These are phyloP conservation scores for Tympanuchus pallidicinctus DNA, from an alignment of 2,113 vertebrate species.

Conservation along the genomic window DNA sequence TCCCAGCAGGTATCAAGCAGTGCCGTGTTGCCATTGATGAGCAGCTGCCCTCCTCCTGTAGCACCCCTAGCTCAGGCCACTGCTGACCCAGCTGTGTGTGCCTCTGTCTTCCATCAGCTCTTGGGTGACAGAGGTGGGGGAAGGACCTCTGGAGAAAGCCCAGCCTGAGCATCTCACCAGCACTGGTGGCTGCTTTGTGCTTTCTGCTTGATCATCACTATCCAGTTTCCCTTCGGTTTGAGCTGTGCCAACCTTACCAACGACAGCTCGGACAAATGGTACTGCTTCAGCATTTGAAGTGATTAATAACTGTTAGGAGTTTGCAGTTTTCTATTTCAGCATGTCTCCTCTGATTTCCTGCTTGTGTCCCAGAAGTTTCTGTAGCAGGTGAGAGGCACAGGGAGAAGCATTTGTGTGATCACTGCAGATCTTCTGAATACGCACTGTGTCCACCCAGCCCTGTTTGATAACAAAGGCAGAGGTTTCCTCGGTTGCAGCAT, in stretches of 20 bases:
- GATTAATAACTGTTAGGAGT: not conserved
- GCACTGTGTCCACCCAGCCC: not conserved
- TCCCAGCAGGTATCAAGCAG: not conserved
- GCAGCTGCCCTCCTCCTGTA: not conserved
- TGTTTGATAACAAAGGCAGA: not conserved
- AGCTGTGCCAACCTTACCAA: slow-evolving; percentile 7
- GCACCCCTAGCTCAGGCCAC: not conserved
- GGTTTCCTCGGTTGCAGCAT: not conserved
- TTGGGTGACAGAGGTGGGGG: not conserved
- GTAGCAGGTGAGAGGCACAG: not conserved
- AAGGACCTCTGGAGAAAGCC: not conserved
- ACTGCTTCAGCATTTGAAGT: not conserved
- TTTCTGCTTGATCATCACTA: not conserved
- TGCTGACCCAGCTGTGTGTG: not conserved
- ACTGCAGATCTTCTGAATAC: not conserved
- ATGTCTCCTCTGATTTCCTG: not conserved
- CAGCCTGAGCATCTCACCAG: not conserved
- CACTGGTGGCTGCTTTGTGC: not conserved
- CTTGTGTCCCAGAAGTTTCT: not conserved
- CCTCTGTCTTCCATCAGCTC: not conserved
- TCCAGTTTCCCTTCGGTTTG: not conserved
- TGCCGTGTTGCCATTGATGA: rapidly evolving
- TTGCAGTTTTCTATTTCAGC: not conserved
- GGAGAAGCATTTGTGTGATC: not conserved
- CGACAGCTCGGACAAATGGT: not conserved